Evolutionary conservation across 2,888 invertebrate species (phyloP), one percentile per base, ranked within the genome.

Genomic region (Dicyrtomina minuta): DNA sequence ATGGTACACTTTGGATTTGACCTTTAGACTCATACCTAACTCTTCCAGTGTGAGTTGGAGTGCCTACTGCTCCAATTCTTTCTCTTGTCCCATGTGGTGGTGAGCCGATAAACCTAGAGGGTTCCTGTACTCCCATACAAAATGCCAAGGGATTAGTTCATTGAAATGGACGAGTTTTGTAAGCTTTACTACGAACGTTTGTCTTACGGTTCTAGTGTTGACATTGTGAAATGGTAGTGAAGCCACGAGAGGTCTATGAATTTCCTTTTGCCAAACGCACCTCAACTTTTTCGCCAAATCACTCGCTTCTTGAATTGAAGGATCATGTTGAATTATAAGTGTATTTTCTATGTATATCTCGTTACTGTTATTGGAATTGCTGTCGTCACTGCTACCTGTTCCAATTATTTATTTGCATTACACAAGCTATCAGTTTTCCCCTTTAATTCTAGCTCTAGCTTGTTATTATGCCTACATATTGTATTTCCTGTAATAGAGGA

Each of bases 321-420:
- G 74, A 66, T 76, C 77, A 39, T 71, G 66, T 66, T 79, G 79
- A 51, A 79, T 75, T 49, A 79, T 71, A 5, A 79, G 71, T 12
- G 77, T 77, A 61, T 79, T 79, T 44, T 79, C 79, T 68, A 79
- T 75, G 67, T 70, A 77, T 5, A 77, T 68, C 58, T 78, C 74
- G 17, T 78, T 75, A 12, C 43, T 13, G 12, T 12, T 22, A 27
- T 44, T 44, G 27, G n/a, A 20, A 43, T 22, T 41, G 22, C 43
- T 13, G 24, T n/a, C 39, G 17, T 17, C 17, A 39, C 17, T 55
- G 58, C 58, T 58, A 10, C 58, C 58, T 58, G 27, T 39, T 39
- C 17, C 58, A 58, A 33, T 15, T 58, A 39, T 39, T 17, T 58
- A 39, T 58, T 33, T 39, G 33, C 17, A 58, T 58, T 15, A 58